Base-by-base conservation (phyloP, 2,888 invertebrate species). In the Cheilosia pagana region DNA sequence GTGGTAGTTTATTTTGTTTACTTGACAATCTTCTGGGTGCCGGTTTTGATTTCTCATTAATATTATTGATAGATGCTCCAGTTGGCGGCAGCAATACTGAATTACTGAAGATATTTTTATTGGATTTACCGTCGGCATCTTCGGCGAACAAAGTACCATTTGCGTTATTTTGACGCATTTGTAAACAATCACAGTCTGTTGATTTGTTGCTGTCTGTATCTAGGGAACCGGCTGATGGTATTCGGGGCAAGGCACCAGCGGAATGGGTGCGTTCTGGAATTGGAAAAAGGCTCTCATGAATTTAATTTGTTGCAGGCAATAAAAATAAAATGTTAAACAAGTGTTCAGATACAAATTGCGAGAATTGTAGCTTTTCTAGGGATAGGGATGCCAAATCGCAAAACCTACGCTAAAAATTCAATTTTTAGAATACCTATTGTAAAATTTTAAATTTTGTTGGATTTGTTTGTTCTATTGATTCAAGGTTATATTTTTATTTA, bases 121-220 rank as follows among this genome's bases (percentile, higher is more conserved):
- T 88, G 72, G 75, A 75, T 81, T 81, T 71, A 35, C 65, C 60
- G 10, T 75, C 79, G 53, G 52, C 23, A 50, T 81, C 81, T 77
- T 90, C 90, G 79, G 88, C 87, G 87, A 90, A 89, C 87, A 91
- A 87, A 81, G 89, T 88, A 86, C 90, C 89, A 89, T 91, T 91
- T 71, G 92, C 91, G 88, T 91, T 92, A 89, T 92, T 89, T 88
- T 91, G 91, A 86, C 92, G 90, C 88, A 90, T 91, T 52, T 91
- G 91, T 75, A 91, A 85, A 35, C 91, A 90, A 39, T 89, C 90
- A 10, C 91, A 92, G 87, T 92, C 92, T 63, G 91, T 72, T 7
- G 92, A 92, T 70, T 92, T 91, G 78, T 92, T 92, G 87, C 92
- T 92, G 25, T 91, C 91, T 60, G 91, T 91, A 89, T 92, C 92